Base-by-base conservation (phyloP, 2,113 vertebrate species). In the Dasyprocta punctata region DNA sequence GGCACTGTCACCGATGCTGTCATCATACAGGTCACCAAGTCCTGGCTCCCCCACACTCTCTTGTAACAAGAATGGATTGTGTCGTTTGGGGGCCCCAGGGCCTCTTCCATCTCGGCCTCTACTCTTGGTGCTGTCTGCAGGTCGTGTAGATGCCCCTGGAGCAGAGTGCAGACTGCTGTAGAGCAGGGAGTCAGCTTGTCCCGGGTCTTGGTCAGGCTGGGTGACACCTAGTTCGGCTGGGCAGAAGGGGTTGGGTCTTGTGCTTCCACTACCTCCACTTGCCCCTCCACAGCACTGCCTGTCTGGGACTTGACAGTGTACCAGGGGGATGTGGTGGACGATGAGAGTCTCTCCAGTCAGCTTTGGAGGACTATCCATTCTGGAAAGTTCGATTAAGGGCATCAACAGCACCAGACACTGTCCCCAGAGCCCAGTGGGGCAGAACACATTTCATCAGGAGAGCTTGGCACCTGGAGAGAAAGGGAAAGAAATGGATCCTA, bases 251-350 rank as follows among this genome's bases (percentile, higher is more conserved):
- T 99, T 99, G 98, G 98, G 97, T 97, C 99, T 99, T 94, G 99
- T 98, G 98, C 98, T 97, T 90, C 99, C 95, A 26, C 94, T 44
- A 1, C 96, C 36, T 63, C 93, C 98, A 36, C 96, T n/a, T 30
- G 96, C 73, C 0, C 99, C 92, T 60, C 98, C 98, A 58, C 99
- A 99, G 80, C 99, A 99, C 94, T 99, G 99, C 36, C 99, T 98
- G 5, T 99, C 99, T 0, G 99, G 99, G 92, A 99, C 99, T 98
- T 99, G 99, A 98, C 99, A 99, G 95, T 99, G 99, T 91, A 99
- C 99, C 98, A 99, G 98, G 26, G 99, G 99, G 93, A 99, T 99
- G 98, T 99, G 99, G 98, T 99, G 99, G 95, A 99, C 99, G 24
- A 99, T 99, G 97, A 99, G 98, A 1, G 99, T 99, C 98, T 99